These are phyloP conservation scores for Lycocorax pyrrhopterus DNA, from an alignment of 2,113 vertebrate species.

Conservation along the genomic window DNA sequence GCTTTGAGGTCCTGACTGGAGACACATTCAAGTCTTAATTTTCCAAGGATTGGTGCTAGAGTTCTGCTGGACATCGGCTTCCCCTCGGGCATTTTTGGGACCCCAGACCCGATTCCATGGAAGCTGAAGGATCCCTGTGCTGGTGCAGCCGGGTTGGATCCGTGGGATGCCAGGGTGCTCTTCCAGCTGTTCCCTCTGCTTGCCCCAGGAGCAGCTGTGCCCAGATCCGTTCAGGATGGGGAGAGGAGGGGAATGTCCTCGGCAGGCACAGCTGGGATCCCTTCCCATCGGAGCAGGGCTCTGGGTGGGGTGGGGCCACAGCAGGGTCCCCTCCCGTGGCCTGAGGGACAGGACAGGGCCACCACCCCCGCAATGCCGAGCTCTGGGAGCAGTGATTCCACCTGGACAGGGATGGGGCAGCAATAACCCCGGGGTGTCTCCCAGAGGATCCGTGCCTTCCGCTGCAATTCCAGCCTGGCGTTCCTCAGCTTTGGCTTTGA, in stretches of 20 bases:
- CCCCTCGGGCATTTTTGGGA: neutral
- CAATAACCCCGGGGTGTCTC: rapidly evolving
- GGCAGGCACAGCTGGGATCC: neutral
- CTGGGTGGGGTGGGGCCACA: rapidly evolving
- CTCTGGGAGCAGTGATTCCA: rapidly evolving
- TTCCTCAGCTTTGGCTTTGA: neutral
- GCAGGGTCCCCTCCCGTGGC: neutral
- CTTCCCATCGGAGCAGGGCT: rapidly evolving
- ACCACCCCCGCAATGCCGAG: rapidly evolving
- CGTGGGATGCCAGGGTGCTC: neutral
- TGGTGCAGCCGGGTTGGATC: neutral
- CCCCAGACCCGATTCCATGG: neutral
- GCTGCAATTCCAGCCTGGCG: rapidly evolving
- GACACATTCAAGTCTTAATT: neutral
- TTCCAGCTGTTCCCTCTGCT: neutral
- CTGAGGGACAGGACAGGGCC: neutral
- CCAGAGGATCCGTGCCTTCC: neutral
- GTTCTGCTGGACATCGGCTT: neutral
- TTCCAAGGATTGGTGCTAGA: constrained; percentile 28
- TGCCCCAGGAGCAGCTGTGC: rapidly evolving
- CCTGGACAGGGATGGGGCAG: rapidly evolving
- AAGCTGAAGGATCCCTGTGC: neutral
- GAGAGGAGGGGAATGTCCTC: rapidly evolving
- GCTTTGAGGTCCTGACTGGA: neutral
- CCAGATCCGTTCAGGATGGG: rapidly evolving